These are phyloP conservation scores for Aselliscus stoliczkanus DNA, from an alignment of 2,797 vertebrate species.

Conservation along the genomic window DNA sequence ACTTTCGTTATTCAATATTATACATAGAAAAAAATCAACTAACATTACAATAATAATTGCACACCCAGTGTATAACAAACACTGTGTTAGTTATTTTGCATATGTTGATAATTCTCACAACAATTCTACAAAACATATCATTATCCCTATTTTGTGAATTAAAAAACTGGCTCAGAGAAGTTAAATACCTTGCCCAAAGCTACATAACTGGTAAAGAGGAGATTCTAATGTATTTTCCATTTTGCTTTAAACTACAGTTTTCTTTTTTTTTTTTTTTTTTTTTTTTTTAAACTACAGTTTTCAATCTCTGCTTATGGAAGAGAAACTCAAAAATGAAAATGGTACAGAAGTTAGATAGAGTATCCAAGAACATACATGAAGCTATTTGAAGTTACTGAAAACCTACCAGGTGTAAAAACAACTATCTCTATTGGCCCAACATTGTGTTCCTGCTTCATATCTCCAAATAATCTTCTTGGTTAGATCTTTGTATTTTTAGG, in stretches of 20 bases:
- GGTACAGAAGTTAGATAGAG: background rate
- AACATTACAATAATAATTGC: background rate
- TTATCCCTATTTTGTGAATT: constrained; percentile 1
- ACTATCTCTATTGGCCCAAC: background rate
- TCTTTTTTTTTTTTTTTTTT: too few species aligned
- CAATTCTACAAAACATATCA: background rate
- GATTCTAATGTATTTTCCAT: background rate
- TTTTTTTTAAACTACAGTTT: constrained; percentile 45
- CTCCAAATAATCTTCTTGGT: background rate
- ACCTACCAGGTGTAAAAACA: background rate
- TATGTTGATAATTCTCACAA: background rate
- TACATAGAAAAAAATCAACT: background rate
- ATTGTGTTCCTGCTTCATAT: background rate
- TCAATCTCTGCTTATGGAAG: background rate
- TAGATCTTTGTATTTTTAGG: background rate
- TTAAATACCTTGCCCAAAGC: background rate
- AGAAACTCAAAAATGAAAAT: constrained; percentile 39
- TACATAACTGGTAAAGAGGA: background rate
- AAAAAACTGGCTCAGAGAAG: background rate
- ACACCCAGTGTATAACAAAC: background rate
- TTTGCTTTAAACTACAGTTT: constrained; percentile 44
- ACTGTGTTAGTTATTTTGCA: background rate
- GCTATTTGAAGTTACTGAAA: background rate
- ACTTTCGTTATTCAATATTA: constrained; percentile 25
- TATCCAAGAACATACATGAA: background rate